A percentile compares a stretch with the other conserved stretches of the same genome.
Evolutionary conservation across 2,113 vertebrate species (phyloP).

Genomic region (Stictonetta naevosa): DNA sequence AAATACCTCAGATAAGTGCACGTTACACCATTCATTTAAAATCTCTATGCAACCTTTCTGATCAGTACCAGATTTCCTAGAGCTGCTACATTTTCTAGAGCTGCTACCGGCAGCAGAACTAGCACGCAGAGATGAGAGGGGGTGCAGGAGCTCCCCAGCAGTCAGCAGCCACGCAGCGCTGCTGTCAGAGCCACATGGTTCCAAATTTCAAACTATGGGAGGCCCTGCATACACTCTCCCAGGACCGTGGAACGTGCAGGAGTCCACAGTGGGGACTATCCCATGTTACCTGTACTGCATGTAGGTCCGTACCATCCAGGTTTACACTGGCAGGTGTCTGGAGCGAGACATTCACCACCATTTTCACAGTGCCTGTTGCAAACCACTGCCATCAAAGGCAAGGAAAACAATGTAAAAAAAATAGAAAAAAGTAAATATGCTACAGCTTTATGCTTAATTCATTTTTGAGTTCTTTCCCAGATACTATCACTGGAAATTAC

Average conservation of each 20-base stretch:
- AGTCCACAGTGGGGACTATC: neutral
- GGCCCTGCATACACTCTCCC: rapidly evolving
- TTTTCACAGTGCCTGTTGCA: slow-evolving; percentile 94
- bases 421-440: neutral
- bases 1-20: neutral
- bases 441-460: neutral
- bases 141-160: rapidly evolving
- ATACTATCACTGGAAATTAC: neutral
- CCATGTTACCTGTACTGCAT: slow-evolving; percentile 84
- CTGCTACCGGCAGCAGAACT: neutral
- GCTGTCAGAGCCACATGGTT: rapidly evolving
- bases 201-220: neutral
- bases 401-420: neutral
- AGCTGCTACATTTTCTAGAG: neutral
- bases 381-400: slow-evolving; percentile 80
- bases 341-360: slow-evolving; percentile 85
- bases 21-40: neutral
- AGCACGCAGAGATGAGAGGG: neutral
- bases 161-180: neutral
- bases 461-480: neutral
- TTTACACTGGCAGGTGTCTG: slow-evolving; percentile 86
- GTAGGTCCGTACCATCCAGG: slow-evolving; percentile 89
- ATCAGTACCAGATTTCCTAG: neutral
- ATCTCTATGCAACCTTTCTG: neutral
- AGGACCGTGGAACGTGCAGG: neutral